phyloP scores from a whole-genome alignment of 2,797 vertebrate genomes.

The Taenioides sp. region DNA sequence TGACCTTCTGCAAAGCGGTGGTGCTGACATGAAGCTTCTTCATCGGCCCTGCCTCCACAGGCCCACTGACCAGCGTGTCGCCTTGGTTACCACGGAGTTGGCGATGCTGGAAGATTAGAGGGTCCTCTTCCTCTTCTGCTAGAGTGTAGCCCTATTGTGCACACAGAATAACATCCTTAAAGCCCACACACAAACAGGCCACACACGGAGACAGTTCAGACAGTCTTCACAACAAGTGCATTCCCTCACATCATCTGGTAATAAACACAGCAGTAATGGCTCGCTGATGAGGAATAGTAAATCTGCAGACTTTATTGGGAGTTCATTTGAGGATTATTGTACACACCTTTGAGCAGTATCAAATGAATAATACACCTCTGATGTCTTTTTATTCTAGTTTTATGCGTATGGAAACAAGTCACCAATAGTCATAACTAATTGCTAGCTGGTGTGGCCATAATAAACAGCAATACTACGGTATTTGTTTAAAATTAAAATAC shows the following conservation, averaged over 20 bases:
- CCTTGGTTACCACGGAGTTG: constrained; percentile 87
- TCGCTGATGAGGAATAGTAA: constrained; percentile 24
- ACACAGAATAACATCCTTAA: constrained; percentile 38
- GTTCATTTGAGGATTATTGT: constrained; percentile 2
- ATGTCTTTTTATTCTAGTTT: not conserved
- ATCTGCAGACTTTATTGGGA: constrained; percentile 1
- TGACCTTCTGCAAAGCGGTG: constrained; percentile 95
- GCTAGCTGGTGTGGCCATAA: too few species aligned
- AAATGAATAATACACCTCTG: not conserved
- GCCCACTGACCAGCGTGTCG: constrained; percentile 86
- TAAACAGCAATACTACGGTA: too few species aligned
- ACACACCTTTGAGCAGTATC: not conserved
- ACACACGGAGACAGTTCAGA: constrained; percentile 46
- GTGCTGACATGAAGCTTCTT: constrained; percentile 99
- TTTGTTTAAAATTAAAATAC: too few species aligned
- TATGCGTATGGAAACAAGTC: not conserved
- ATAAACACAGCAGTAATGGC: constrained; percentile 47
- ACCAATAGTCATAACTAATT: not conserved
- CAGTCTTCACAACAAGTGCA: constrained; percentile 34
- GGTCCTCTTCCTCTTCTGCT: constrained; percentile 96
- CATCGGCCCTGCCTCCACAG: constrained; percentile 94
- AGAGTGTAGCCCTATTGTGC: constrained; percentile 90
- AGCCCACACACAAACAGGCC: constrained; percentile 39
- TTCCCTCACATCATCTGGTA: constrained; percentile 43
- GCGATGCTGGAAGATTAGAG: constrained; percentile 93